Base-by-base conservation (phyloP, 2,113 vertebrate species). In the Corythoichthys haematopterus region DNA sequence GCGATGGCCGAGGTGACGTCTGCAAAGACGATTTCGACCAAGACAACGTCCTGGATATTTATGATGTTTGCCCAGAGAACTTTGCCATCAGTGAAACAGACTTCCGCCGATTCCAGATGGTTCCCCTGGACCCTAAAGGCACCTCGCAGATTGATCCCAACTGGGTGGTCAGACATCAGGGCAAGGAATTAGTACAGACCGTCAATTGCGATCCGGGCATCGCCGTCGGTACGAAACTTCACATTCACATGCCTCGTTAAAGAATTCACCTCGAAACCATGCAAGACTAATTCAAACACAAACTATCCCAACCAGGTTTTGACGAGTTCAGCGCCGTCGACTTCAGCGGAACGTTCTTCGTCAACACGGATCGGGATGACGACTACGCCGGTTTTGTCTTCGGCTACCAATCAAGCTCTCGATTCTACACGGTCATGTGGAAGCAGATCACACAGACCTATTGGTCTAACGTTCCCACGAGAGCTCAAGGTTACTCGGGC, bases 341-440 rank as follows among this genome's bases (percentile, higher is more conserved):
- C 84, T 99, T 99, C 90, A 98, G 96, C 61, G 97, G 97, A 68
- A 99, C 97, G 2, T 99, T 99, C 91, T 99, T 98, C 86, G 93
- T 99, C 84, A 99, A 99, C 83, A 99, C 97, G 0, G 96, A 99
- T 79, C 92, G 97, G 72, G 97, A 99, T 53, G 97, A 99, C 6
- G 97, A 99, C 85, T 99, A 98, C 3, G 97, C 95, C 4, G 97
- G 97, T 6, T 99, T 99, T 67, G 97, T 99, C 47, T 99, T 99
- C 72, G 96, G 95, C 55, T 99, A 99, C 85, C 97, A 99, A 77
- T 99, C 97, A 61, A 99, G 97, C 82, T 94, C 96, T 48, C 95
- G 96, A 73, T 99, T 99, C 89, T 99, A 99, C 37, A 95, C 98
- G 1, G 97, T 99, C 55, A 99, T 99, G 97, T 99, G 97, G 97